Conservation (phyloP, 2,888 invertebrate genomes). For the Brachyptera putata region DNA sequence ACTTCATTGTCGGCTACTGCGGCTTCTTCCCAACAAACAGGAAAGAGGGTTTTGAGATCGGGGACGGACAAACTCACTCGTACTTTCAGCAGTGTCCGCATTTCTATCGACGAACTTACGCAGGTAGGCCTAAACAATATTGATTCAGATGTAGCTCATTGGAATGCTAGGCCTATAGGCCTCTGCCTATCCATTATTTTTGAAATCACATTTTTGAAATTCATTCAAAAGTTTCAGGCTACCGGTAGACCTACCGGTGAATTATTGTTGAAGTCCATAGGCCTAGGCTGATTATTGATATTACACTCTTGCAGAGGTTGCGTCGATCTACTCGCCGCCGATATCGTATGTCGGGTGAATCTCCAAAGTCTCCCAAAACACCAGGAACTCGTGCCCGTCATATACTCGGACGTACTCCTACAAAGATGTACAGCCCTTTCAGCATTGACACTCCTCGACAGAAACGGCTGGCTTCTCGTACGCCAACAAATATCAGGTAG, state of each 20-base stretch:
- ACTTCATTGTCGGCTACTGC: slow-evolving; percentile 47
- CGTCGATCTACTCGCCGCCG: slow-evolving; percentile 52
- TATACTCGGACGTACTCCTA: slow-evolving; percentile 59
- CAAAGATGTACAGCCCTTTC: slow-evolving; percentile 71
- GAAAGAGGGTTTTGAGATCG: slow-evolving; percentile 48
- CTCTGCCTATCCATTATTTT: slow-evolving; percentile 30
- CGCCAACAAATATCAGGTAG: background rate
- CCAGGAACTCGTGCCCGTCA: slow-evolving; percentile 36
- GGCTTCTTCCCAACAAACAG: slow-evolving; percentile 53
- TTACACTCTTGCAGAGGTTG: slow-evolving; percentile 46
- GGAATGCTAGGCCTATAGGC: too few relatives aligned
- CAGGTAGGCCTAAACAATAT: slow-evolving; percentile 49
- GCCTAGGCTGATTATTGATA: background rate
- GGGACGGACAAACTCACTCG: slow-evolving; percentile 64
- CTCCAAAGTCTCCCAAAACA: slow-evolving; percentile 31
- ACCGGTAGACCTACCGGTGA: too few relatives aligned
- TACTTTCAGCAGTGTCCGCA: slow-evolving; percentile 61
- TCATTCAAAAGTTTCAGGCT: too few relatives aligned
- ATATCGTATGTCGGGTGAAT: slow-evolving; percentile 40
- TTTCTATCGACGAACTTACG: slow-evolving; percentile 61
- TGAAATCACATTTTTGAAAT: background rate
- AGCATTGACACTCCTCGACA: slow-evolving; percentile 65
- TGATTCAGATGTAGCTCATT: too few relatives aligned
- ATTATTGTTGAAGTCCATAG: too few relatives aligned
- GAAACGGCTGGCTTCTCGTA: background rate